Base-by-base conservation (phyloP, 2,797 vertebrate species). In the Anabas testudineus region DNA sequence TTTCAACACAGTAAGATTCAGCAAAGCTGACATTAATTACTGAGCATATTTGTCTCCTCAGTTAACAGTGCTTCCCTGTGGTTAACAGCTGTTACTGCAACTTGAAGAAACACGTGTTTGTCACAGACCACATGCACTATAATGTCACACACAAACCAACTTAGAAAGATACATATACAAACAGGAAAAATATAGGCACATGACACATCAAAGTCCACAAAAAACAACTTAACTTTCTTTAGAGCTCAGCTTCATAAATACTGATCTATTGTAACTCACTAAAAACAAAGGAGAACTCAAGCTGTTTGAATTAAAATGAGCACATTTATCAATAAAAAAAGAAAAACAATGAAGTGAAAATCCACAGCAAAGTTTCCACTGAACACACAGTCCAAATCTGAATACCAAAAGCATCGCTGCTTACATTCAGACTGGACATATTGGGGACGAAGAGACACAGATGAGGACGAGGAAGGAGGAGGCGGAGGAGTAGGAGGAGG, bases 391-490 rank as follows among this genome's bases (percentile, higher is more conserved):
- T 26, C 48, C 62, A 72, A 71, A 74, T 84, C 80, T 82, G 83
- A 89, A 76, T 1, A 80, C 68, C 61, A 90, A 83, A 71, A 76
- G 74, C 47, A 58, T 70, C 43, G 22, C 75, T 90, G 90, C 98
- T 98, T 97, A 99, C 98, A 97, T 96, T 99, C 97, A 82, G 97
- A 96, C 76, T 97, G 95, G 80, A 96, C 95, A 74, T 99, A 99
- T 85, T 96, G 96, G 77, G 97, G 97, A 89, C 96, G 97, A 83
- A 97, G 95, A 90, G 97, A 94, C 82, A 97, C 90, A 72, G 93
- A 92, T 65, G 93, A 86, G 57, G 90, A 87, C 6, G 89, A 90
- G n/a, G 91, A 83, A 90, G 90, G 81, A 26, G 74, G 86, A 66
- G 78, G 85, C 82, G 94, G 87, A 58, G 81, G 87, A 54, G 72